Base-by-base conservation (phyloP, 1,140 invertebrate species). In the Zaprionus lachaisei region DNA sequence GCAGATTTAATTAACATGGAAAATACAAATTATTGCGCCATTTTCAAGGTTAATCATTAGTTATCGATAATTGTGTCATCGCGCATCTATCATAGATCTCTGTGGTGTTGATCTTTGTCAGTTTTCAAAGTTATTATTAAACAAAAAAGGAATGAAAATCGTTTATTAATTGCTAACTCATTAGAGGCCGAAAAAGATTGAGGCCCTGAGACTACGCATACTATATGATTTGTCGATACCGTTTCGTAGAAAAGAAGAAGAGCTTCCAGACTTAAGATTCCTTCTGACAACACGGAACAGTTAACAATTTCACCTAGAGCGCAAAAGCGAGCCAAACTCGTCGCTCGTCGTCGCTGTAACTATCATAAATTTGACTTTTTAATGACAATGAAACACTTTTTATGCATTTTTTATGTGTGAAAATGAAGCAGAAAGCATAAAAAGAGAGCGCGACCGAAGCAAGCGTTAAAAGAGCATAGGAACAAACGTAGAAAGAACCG, bases 351-450 rank as follows among this genome's bases (percentile, higher is more conserved):
- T 62, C 56, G 58, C 49, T 37, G 44, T 61, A 77, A 83, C 73
- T 51, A 81, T 70, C 75, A 84, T 89, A 90, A 90, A 89, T 89
- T 89, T 80, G 70, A 90, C 79, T 89, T 90, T 89, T 90, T 90
- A 89, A 89, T 89, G 85, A 80, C 83, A 82, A 81, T 84, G 83
- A 82, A 85, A 77, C 79, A 85, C 72, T 82, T 83, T 82, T 89
- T 55, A 90, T 79, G 76, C 70, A 49, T 77, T 73, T 90, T 90
- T 89, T 90, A 89, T 85, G 85, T 89, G 85, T 89, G 85, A 89
- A 89, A 90, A 90, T 85, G 71, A 81, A 72, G 79, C 79, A 79
- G 77, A 83, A 79, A 78, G 60, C 70, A 78, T 24, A 70, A 74
- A 74, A 78, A 73, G 65, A 67, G 55, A 28, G 55, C 60, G 17